A percentile compares a stretch with the other conserved stretches of the same genome.
These are phyloP conservation scores for Columba janthina DNA, from an alignment of 2,113 vertebrate species.

Conservation along the genomic window DNA sequence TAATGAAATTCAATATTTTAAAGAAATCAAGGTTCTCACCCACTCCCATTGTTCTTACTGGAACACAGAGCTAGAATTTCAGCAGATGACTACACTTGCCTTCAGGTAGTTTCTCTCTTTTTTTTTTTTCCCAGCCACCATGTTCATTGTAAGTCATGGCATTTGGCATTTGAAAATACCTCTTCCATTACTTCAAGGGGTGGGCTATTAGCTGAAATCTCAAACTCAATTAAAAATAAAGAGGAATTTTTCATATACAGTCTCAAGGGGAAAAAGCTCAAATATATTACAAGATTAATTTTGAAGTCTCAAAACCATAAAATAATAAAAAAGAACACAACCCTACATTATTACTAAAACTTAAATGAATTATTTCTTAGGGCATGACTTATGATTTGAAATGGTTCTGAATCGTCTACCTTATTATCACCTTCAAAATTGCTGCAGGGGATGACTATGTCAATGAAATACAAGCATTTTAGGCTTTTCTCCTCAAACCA, in stretches of 20 bases:
- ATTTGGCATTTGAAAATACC: neutral
- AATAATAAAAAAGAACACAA: neutral
- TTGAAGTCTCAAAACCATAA: neutral
- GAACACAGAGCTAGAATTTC: neutral
- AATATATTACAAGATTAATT: neutral
- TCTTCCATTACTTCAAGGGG: neutral
- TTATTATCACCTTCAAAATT: neutral
- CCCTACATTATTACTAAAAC: neutral
- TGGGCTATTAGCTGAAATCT: neutral
- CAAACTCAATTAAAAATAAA: constrained; percentile 38
- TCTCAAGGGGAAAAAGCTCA: neutral
- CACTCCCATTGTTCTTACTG: neutral
- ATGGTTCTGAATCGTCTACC: neutral
- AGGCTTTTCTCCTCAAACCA: neutral
- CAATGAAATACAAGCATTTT: neutral
- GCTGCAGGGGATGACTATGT: neutral
- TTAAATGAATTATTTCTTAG: neutral
- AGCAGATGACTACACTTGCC: neutral
- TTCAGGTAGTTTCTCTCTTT: neutral
- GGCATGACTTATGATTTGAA: neutral
- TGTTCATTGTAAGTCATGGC: neutral
- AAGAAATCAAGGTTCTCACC: neutral
- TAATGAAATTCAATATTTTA: neutral
- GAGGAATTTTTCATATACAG: neutral
- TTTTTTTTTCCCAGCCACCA: neutral